Base-by-base conservation (phyloP, 2,113 vertebrate species). In the Eublepharis macularius region DNA sequence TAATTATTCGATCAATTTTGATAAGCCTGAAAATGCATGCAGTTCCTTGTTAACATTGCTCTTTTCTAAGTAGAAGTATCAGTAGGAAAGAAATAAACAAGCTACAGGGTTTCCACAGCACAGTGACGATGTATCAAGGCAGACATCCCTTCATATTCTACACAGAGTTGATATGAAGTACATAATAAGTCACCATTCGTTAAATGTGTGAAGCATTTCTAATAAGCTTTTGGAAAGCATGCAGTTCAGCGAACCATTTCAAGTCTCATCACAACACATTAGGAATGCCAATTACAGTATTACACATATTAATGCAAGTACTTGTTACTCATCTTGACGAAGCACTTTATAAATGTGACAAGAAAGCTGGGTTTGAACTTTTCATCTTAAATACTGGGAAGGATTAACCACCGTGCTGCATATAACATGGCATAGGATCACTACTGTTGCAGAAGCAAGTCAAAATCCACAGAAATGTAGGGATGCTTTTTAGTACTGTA, bases 181-280 rank as follows among this genome's bases (percentile, higher is more conserved):
- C 45, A 86, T 82, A 72, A 75, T 0, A 0, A 66, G 41, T 13
- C 69, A n/a, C 78, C 85, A 89, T 43, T 54, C 41, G 81, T 75
- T 2, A 87, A 89, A 84, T 3, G 57, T 41, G 63, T 17, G 66
- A 84, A 73, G 76, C 73, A 84, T 2, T 39, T 72, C 65, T 45
- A 83, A 83, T 87, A 87, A 92, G 91, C 81, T 86, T 90, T 86
- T 51, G 89, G 78, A 86, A 78, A 93, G 34, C 73, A 3, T 81
- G 80, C 80, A 89, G 73, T n/a, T 89, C 76, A 92, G 72, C n/a
- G 80, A 92, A 81, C 83, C 83, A 89, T 93, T 93, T 83, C 77
- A 77, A 86, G 9, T 76, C 88, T 84, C 82, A 80, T 36, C 51
- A 66, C 69, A 94, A 85, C 86, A 87, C 72, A 57, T 87, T 93